These are phyloP conservation scores for Drosophila subobscura DNA, from an alignment of 1,140 invertebrate species.

Conservation along the genomic window DNA sequence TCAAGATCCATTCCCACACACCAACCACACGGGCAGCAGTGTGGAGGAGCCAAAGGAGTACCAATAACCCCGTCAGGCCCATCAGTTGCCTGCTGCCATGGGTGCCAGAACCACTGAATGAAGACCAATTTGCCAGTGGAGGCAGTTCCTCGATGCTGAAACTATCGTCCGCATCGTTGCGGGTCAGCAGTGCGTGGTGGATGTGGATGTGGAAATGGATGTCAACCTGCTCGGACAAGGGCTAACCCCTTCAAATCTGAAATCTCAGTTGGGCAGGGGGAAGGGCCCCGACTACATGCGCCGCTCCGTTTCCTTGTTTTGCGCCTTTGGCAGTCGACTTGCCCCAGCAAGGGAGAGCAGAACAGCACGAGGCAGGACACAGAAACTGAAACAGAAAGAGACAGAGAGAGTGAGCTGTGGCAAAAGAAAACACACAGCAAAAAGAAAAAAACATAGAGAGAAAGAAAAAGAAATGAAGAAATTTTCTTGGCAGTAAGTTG, in stretches of 20 bases:
- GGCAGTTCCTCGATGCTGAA: neutral
- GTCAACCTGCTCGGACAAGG: slow-evolving; percentile 45
- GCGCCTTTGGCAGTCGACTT: slow-evolving; percentile 62
- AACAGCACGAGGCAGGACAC: no score
- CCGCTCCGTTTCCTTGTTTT: no score
- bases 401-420: no score
- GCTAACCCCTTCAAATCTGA: slow-evolving; percentile 60
- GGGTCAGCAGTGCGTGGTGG: slow-evolving; percentile 37
- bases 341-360: slow-evolving; percentile 12
- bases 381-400: slow-evolving; percentile 1
- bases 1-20: slow-evolving; percentile 27
- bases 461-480: slow-evolving; percentile 4
- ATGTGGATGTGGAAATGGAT: neutral
- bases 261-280: slow-evolving; percentile 26
- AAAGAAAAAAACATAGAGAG: neutral
- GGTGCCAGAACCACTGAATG: no score
- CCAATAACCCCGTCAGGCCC: no score
- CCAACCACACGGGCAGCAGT: neutral
- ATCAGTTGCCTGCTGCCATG: no score
- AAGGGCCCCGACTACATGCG: neutral
- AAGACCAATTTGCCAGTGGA: no score
- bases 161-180: slow-evolving; percentile 9
- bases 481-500: slow-evolving; percentile 70
- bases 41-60: no score
- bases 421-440: neutral